A percentile compares a stretch with the other conserved stretches of the same genome.
phyloP scores from a whole-genome alignment of 2,888 invertebrate genomes.

The Nebria salina region DNA sequence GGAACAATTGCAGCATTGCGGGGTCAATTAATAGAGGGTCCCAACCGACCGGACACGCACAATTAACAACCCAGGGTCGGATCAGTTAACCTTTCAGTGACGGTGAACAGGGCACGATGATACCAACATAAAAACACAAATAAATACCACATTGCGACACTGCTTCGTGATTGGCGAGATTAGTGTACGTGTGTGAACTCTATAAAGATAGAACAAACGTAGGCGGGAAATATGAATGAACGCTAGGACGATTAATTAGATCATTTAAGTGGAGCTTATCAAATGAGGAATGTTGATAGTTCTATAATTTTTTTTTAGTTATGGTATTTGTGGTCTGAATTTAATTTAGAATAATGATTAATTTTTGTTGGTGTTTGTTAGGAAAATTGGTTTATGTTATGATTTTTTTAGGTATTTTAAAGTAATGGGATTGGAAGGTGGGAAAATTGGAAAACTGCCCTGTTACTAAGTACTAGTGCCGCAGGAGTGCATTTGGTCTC shows the following conservation, averaged over 20 bases:
- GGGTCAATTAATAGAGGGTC: constrained; percentile 19
- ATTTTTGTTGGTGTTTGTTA: too few species aligned
- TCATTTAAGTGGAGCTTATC: background rate
- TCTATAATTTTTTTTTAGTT: background rate
- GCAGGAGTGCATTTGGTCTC: constrained; percentile 85
- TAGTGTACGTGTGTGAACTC: background rate
- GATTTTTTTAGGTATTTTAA: too few species aligned
- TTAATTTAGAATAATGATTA: too few species aligned
- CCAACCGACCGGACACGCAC: constrained; percentile 13
- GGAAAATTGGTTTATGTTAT: too few species aligned
- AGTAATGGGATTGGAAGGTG: background rate
- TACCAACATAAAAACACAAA: background rate
- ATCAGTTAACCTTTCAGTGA: constrained; percentile 55
- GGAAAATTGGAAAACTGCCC: constrained; percentile 63
- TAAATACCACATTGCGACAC: background rate
- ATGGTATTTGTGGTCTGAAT: background rate
- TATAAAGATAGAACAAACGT: background rate
- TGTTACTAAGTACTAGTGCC: constrained; percentile 95
- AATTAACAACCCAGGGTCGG: constrained; percentile 53
- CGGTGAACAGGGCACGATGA: background rate
- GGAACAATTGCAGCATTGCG: background rate
- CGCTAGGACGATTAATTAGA: background rate
- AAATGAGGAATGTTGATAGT: background rate
- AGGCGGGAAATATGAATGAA: constrained; percentile 1
- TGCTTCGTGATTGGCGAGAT: background rate